Percentiles rank a stretch among this genome's conserved stretches.
phyloP scores from a whole-genome alignment of 2,113 vertebrate species.

The Ascaphus truei region DNA sequence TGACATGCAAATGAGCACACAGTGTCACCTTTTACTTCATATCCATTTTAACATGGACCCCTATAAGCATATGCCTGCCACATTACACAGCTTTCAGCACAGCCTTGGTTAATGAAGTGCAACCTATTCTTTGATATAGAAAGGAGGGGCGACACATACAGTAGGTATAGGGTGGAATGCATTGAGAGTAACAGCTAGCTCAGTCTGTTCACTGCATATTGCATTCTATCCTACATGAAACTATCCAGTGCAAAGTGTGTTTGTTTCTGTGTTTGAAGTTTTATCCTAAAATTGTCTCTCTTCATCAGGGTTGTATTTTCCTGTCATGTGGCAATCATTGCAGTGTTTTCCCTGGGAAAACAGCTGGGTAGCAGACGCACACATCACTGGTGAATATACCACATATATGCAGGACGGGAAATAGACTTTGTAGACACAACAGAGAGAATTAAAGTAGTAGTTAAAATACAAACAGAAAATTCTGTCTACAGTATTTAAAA shows the following conservation, averaged over 20 bases:
- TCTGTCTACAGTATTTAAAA: not conserved
- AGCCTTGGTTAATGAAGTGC: too few species aligned
- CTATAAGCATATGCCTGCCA: too few species aligned
- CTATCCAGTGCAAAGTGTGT: conserved; percentile 25
- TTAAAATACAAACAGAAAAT: conserved; percentile 23
- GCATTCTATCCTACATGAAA: conserved; percentile 16
- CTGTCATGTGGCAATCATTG: conserved; percentile 36
- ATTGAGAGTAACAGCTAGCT: not conserved
- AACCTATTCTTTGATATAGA: too few species aligned
- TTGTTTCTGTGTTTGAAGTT: conserved; percentile 34
- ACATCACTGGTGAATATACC: not conserved
- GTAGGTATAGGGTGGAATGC: not conserved
- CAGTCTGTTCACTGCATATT: not conserved
- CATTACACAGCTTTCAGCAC: too few species aligned
- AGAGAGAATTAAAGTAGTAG: conserved; percentile 2
- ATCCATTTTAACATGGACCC: too few species aligned
- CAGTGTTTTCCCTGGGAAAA: not conserved
- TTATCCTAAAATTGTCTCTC: conserved; percentile 36
- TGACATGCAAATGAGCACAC: too few species aligned
- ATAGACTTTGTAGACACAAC: conserved; percentile 24
- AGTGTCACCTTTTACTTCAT: too few species aligned
- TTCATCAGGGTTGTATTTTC: conserved; percentile 20
- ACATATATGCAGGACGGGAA: conserved; percentile 21
- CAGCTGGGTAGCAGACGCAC: conserved; percentile 18
- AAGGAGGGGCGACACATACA: too few species aligned